Evolutionary conservation across 2,888 invertebrate species (phyloP).

Genomic region (Drosophila ustulata): DNA sequence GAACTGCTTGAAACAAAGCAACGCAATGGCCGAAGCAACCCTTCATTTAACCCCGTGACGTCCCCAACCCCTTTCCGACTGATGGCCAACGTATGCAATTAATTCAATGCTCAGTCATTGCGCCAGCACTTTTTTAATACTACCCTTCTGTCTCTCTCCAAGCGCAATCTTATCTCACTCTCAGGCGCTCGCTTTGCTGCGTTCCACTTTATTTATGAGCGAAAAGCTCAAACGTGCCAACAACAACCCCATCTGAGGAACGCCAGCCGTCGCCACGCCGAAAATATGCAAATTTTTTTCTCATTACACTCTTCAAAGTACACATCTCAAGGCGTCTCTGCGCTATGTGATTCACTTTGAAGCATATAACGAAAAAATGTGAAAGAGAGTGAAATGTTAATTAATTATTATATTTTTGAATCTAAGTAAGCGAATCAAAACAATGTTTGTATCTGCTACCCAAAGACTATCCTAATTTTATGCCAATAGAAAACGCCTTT

Average conservation of each 20-base stretch:
- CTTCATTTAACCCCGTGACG: neutral
- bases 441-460: too few relatives aligned
- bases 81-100: slow-evolving; percentile 45
- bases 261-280: slow-evolving; percentile 38
- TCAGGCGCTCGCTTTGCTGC: slow-evolving; percentile 2
- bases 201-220: slow-evolving; percentile 38
- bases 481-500: too few relatives aligned
- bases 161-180: neutral
- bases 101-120: slow-evolving; percentile 38
- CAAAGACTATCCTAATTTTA: too few relatives aligned
- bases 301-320: slow-evolving; percentile 55
- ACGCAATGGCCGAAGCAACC: slow-evolving; percentile 35
- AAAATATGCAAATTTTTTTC: slow-evolving; percentile 74
- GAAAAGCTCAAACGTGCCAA: slow-evolving; percentile 45
- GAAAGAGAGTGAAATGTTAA: neutral
- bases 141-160: neutral
- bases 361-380: neutral
- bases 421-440: too few relatives aligned
- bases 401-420: too few relatives aligned
- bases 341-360: slow-evolving; percentile 9
- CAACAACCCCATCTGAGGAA: slow-evolving; percentile 62
- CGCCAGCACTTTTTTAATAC: neutral
- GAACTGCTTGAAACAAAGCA: slow-evolving; percentile 42
- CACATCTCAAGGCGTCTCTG: neutral
- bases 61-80: neutral